Conservation (phyloP, 2,888 invertebrate genomes). For the Uloborus plumipes region DNA sequence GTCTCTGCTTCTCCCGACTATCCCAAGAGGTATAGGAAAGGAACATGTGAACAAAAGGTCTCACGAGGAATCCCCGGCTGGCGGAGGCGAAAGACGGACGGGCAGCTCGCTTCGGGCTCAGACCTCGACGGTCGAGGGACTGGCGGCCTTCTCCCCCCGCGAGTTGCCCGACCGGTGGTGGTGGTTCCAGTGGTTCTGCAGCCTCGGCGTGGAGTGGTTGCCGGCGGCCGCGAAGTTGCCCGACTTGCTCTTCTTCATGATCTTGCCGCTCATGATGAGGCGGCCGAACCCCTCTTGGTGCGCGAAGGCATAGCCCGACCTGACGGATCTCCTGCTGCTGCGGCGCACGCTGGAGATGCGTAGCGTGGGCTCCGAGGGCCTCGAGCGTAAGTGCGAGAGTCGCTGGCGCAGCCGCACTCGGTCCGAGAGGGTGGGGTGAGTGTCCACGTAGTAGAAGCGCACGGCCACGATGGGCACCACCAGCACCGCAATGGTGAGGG, state of each 20-base stretch:
- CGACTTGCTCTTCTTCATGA: constrained; percentile 77
- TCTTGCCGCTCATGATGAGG: constrained; percentile 96
- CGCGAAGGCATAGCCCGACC: constrained; percentile 98
- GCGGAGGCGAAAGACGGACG: too few species aligned
- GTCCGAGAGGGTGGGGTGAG: constrained; percentile 92
- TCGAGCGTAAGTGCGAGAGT: constrained; percentile 72
- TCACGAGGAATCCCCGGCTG: too few species aligned
- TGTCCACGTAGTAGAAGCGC: constrained; percentile 93
- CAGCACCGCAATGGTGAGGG: constrained; percentile 80
- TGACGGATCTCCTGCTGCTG: constrained; percentile 89
- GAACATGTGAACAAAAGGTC: too few species aligned
- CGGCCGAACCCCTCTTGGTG: constrained; percentile 98
- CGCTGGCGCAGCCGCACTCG: constrained; percentile 86
- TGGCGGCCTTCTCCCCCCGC: constrained; percentile 40
- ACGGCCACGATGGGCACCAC: constrained; percentile 94
- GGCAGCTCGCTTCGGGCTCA: not conserved
- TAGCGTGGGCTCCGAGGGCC: constrained; percentile 83
- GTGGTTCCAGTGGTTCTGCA: constrained; percentile 42
- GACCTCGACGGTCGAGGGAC: constrained; percentile 55
- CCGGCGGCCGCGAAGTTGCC: constrained; percentile 27
- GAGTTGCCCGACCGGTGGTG: constrained; percentile 31
- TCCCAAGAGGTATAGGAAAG: too few species aligned
- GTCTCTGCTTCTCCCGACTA: too few species aligned
- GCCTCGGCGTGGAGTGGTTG: constrained; percentile 43
- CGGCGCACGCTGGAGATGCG: constrained; percentile 90